Evolutionary conservation across 2,888 invertebrate species (phyloP).

Genomic region (Tineola bisselliella): DNA sequence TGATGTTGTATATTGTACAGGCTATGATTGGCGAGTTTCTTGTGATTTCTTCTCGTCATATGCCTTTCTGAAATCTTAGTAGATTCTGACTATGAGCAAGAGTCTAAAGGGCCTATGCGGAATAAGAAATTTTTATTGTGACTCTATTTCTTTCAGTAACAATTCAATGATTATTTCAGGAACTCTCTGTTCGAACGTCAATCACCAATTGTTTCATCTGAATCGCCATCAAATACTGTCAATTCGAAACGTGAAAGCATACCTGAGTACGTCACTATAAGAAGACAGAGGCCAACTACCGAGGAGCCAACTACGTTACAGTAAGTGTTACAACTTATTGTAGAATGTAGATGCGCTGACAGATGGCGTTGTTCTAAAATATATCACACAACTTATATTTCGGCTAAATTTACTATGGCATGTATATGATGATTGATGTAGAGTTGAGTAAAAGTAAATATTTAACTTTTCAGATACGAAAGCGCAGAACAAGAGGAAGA

Average conservation of each 20-base stretch:
- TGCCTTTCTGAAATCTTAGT: too few species aligned
- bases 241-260: slow-evolving; percentile 39
- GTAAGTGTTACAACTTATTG: slow-evolving; percentile 42
- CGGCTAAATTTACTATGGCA: too few species aligned
- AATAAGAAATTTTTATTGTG: too few species aligned
- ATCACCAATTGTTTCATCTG: slow-evolving; percentile 36
- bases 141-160: too few species aligned
- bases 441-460: not conserved
- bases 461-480: slow-evolving; percentile 39
- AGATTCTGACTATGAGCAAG: too few species aligned
- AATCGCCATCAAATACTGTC: slow-evolving; percentile 32
- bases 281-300: slow-evolving; percentile 65
- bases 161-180: slow-evolving; percentile 37
- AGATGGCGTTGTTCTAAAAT: too few species aligned
- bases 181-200: slow-evolving; percentile 54
- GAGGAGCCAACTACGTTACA: slow-evolving; percentile 56
- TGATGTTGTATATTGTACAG: too few species aligned
- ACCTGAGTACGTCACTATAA: slow-evolving; percentile 75
- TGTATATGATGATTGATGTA: not conserved
- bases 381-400: too few species aligned
- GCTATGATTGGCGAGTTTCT: too few species aligned
- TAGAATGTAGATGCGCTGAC: too few species aligned
- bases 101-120: too few species aligned
- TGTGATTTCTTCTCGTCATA: too few species aligned
- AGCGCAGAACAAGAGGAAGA: slow-evolving; percentile 37